Conservation (phyloP, 2,797 vertebrate genomes). For the Hylomyscus alleni region DNA sequence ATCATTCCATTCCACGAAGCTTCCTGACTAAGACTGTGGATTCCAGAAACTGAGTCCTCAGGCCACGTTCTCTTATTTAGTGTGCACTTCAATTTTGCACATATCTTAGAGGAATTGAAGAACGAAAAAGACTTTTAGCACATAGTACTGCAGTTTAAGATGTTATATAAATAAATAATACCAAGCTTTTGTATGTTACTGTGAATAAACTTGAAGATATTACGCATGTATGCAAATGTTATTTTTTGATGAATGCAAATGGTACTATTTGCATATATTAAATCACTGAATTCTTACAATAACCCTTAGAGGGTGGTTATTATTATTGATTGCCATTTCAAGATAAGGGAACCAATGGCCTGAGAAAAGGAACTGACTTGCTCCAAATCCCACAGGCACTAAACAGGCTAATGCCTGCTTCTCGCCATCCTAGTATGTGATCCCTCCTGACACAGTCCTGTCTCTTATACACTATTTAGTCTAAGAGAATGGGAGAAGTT, state of each 20-base stretch:
- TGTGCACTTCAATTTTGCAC: neutral
- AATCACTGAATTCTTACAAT: slow-evolving; percentile 10
- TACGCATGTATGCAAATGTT: neutral
- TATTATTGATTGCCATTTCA: neutral
- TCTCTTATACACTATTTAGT: neutral
- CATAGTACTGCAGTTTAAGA: neutral
- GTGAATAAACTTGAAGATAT: neutral
- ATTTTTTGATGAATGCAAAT: neutral
- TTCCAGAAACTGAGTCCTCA: neutral
- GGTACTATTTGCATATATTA: neutral
- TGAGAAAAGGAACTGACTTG: neutral
- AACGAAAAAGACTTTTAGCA: neutral
- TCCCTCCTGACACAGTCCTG: neutral
- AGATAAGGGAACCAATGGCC: neutral
- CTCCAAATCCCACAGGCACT: neutral
- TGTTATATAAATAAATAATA: slow-evolving; percentile 10
- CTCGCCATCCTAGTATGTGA: neutral
- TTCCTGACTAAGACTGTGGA: neutral
- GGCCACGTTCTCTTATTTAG: neutral
- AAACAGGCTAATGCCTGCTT: neutral
- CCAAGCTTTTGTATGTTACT: neutral
- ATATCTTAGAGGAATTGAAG: neutral
- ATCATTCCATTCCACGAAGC: neutral
- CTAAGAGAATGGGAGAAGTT: neutral
- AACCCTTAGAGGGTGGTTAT: neutral